Conservation (phyloP, 2,113 vertebrate species). For the zebrafish (Danio rerio) region DNA sequence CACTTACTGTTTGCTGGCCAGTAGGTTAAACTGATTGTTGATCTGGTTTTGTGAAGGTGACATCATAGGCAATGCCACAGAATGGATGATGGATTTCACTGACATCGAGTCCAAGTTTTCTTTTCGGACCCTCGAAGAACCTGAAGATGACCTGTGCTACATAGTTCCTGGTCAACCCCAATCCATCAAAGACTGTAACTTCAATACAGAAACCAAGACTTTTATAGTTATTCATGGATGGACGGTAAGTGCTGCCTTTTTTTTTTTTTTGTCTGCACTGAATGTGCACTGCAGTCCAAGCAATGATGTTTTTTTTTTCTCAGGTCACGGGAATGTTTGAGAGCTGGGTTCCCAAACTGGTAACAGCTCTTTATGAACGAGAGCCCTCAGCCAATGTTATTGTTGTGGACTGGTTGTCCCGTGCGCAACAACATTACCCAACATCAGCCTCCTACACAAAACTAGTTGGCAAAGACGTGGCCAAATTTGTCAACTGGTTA, state of each 20-base stretch:
- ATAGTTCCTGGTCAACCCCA: constrained; percentile 83
- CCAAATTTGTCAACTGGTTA: constrained; percentile 91
- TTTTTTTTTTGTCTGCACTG: background rate
- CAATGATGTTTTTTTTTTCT: constrained; percentile 28
- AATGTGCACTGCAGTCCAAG: constrained; percentile 7
- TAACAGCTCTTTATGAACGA: constrained; percentile 88
- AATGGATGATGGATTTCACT: constrained; percentile 74
- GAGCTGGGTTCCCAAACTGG: constrained; percentile 94
- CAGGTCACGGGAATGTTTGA: constrained; percentile 99
- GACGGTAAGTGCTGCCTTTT: constrained; percentile 83
- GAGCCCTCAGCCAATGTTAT: constrained; percentile 90
- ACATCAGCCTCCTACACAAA: constrained; percentile 90
- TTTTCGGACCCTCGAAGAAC: constrained; percentile 80
- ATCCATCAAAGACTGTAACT: constrained; percentile 83
- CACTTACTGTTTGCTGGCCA: background rate
- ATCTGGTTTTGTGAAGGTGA: constrained; percentile 65
- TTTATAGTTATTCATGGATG: constrained; percentile 96
- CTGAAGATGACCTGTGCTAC: constrained; percentile 89
- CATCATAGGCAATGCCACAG: constrained; percentile 59
- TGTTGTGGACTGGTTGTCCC: constrained; percentile 91
- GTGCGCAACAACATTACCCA: constrained; percentile 92
- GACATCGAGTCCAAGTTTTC: constrained; percentile 92
- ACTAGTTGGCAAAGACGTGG: constrained; percentile 90
- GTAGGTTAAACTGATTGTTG: background rate
- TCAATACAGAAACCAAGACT: constrained; percentile 86